Conservation (phyloP, 1,140 invertebrate genomes). For the Euglossa dilemma region DNA sequence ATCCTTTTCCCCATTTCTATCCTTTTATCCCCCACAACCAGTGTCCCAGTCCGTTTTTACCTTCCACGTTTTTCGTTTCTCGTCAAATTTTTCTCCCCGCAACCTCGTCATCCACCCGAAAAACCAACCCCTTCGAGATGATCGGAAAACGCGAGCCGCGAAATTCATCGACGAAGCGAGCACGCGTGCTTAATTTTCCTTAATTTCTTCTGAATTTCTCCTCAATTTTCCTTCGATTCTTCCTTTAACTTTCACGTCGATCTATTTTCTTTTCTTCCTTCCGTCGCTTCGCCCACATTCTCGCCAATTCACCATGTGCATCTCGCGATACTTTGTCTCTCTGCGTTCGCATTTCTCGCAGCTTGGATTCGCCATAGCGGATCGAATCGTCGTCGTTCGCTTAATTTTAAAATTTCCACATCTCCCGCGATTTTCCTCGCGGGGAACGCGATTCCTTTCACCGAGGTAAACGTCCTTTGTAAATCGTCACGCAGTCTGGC, state of each 20-base stretch:
- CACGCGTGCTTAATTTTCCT: background rate
- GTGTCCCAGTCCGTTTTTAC: no score
- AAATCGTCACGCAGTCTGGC: conserved; percentile 45
- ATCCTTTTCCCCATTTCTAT: background rate
- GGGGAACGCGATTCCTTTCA: background rate
- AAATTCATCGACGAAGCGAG: conserved; percentile 36
- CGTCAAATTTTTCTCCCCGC: background rate
- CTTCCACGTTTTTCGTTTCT: background rate
- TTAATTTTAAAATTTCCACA: background rate
- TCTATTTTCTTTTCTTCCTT: background rate
- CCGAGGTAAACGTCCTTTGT: conserved; percentile 27
- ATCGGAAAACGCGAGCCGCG: conserved; percentile 18
- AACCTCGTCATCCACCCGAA: background rate
- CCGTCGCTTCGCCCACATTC: background rate
- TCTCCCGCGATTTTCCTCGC: conserved; percentile 20
- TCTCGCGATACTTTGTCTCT: background rate
- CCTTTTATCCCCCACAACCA: no score
- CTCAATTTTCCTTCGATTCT: background rate
- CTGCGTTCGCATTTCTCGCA: background rate
- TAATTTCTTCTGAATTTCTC: background rate
- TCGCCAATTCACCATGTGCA: background rate
- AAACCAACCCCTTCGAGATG: background rate
- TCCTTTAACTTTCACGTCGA: no score
- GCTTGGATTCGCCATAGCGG: no score
- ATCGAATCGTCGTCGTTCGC: no score